Conservation (phyloP, 2,888 invertebrate genomes). For the Nudaria mundana region DNA sequence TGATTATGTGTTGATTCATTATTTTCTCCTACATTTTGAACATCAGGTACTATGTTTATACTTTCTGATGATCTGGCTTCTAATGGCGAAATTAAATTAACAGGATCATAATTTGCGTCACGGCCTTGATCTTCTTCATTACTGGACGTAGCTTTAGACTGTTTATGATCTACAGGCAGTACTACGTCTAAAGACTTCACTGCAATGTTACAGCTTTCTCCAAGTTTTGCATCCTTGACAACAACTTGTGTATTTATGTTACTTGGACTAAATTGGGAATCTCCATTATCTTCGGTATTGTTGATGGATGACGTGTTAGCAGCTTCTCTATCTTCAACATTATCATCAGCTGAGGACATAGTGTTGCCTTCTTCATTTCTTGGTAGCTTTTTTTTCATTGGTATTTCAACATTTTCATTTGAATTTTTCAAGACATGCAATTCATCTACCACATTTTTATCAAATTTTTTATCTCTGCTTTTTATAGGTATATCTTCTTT, state of each 20-base stretch:
- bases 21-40: not conserved
- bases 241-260: not conserved
- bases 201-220: no score
- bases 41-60: not conserved
- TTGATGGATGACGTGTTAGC: not conserved
- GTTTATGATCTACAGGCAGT: not conserved
- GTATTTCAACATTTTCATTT: constrained; percentile 3
- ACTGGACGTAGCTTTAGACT: not conserved
- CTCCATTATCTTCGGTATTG: not conserved
- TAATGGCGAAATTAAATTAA: not conserved
- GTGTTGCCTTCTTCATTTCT: not conserved
- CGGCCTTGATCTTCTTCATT: not conserved
- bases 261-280: not conserved
- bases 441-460: constrained; percentile 8
- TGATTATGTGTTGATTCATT: not conserved
- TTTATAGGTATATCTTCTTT: not conserved
- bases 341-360: not conserved
- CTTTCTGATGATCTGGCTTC: not conserved
- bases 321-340: not conserved
- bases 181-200: not conserved
- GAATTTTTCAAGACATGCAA: not conserved
- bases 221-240: not conserved
- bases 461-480: constrained; percentile 2
- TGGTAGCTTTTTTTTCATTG: not conserved
- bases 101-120: not conserved